Evolutionary conservation across 2,797 vertebrate genomes (phyloP).

Genomic region (Bryconaethiops microstoma): DNA sequence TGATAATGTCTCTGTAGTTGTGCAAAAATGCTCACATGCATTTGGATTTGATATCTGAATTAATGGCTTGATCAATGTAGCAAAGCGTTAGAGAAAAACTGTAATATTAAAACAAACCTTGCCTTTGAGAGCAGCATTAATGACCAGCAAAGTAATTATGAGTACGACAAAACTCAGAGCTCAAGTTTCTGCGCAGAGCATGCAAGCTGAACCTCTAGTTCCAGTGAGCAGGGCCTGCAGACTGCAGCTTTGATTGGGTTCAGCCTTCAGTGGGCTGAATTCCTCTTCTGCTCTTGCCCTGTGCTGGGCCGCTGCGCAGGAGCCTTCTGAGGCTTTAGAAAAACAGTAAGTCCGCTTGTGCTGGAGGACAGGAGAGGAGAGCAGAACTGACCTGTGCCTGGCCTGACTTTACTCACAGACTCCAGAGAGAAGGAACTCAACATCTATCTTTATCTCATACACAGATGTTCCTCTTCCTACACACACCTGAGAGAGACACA

Average conservation of each 20-base stretch:
- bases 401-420: slow-evolving; percentile 53
- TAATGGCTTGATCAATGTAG: too few species aligned
- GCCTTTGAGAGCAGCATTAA: slow-evolving; percentile 48
- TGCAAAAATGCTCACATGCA: too few species aligned
- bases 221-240: slow-evolving; percentile 11
- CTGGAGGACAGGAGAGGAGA: slow-evolving; percentile 40
- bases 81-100: too few species aligned
- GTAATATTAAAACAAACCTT: slow-evolving; percentile 56
- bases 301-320: slow-evolving; percentile 29
- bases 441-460: slow-evolving; percentile 52
- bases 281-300: slow-evolving; percentile 46
- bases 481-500: slow-evolving; percentile 23
- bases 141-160: slow-evolving; percentile 55
- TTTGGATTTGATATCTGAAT: too few species aligned
- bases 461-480: slow-evolving; percentile 57
- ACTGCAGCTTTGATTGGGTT: slow-evolving; percentile 49
- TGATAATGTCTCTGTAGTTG: too few species aligned
- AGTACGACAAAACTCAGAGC: slow-evolving; percentile 46
- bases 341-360: slow-evolving; percentile 43
- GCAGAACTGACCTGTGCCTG: slow-evolving; percentile 53
- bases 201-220: slow-evolving; percentile 31
- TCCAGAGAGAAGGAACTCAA: slow-evolving; percentile 51
- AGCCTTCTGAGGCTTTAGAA: slow-evolving; percentile 52
- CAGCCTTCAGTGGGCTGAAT: slow-evolving; percentile 44
- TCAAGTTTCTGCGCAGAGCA: slow-evolving; percentile 43